Percentiles rank a stretch among this genome's conserved stretches.
Conservation (phyloP, 2,797 vertebrate genomes). For the Leptodactylus fallax region DNA sequence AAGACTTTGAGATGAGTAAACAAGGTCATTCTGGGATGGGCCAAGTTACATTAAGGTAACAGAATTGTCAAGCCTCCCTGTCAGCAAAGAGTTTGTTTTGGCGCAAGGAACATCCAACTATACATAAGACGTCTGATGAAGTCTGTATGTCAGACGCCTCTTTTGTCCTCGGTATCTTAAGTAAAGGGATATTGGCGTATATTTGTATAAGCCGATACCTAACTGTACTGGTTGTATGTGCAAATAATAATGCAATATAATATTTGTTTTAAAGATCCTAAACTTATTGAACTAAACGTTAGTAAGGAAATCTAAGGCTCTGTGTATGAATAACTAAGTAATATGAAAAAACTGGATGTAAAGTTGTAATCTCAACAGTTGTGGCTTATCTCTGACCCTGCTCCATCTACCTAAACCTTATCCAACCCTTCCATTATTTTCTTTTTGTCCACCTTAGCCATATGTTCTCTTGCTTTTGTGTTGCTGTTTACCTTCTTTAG, state of each 20-base stretch:
- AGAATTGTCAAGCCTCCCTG: constrained; percentile 78
- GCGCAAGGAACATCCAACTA: constrained; percentile 68
- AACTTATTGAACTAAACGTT: neutral
- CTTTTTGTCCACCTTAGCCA: no score
- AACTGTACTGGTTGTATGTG: constrained; percentile 29
- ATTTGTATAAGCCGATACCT: constrained; percentile 32
- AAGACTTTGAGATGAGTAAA: constrained; percentile 76
- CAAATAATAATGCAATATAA: constrained; percentile 37
- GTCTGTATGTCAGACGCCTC: constrained; percentile 72
- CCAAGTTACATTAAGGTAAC: constrained; percentile 74
- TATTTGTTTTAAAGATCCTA: constrained; percentile 25
- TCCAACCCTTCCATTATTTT: no score
- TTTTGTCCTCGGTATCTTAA: constrained; percentile 75
- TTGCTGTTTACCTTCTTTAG: no score
- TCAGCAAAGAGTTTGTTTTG: constrained; percentile 76
- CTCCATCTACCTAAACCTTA: no score
- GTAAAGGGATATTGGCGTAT: constrained; percentile 36
- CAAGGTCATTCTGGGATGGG: constrained; percentile 77
- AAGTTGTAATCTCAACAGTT: no score
- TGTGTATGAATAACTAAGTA: neutral
- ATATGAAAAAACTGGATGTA: no score
- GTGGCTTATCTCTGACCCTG: no score
- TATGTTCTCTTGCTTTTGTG: no score
- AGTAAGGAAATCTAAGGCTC: neutral
- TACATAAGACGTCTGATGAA: constrained; percentile 72